These are phyloP conservation scores for Meiosimyza decipiens DNA, from an alignment of 2,888 invertebrate genomes.

Conservation along the genomic window DNA sequence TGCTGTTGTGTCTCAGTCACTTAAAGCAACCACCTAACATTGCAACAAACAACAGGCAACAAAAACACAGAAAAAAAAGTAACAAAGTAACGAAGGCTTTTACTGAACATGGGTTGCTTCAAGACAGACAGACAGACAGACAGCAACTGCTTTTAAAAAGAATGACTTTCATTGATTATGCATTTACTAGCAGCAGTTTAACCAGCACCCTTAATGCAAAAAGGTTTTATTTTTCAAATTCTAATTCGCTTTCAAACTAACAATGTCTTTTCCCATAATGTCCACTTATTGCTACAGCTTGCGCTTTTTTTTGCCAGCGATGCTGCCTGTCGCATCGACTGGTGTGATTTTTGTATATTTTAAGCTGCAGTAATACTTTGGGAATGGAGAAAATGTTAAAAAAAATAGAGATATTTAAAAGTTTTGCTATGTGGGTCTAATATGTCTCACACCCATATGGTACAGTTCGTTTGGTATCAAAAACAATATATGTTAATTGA, in stretches of 20 bases:
- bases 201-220: no score
- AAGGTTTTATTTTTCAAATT: not conserved
- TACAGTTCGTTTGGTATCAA: no score
- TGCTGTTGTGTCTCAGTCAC: conserved; percentile 6
- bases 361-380: no score
- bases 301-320: no score
- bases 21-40: not conserved
- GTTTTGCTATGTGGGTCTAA: no score
- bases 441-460: no score
- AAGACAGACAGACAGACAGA: not conserved
- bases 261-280: conserved; percentile 33
- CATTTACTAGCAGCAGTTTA: not conserved
- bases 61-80: not conserved
- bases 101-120: not conserved
- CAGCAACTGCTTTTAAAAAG: conserved; percentile 32
- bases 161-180: conserved; percentile 43
- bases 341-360: no score
- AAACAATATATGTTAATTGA: no score
- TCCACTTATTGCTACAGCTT: conserved; percentile 13
- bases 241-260: conserved; percentile 41
- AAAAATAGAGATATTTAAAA: no score
- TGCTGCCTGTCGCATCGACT: no score
- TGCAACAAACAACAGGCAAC: conserved; percentile 6
- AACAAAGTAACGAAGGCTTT: not conserved
- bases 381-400: no score